phyloP scores from a whole-genome alignment of 1,140 invertebrate genomes.

The Drusus annulatus region DNA sequence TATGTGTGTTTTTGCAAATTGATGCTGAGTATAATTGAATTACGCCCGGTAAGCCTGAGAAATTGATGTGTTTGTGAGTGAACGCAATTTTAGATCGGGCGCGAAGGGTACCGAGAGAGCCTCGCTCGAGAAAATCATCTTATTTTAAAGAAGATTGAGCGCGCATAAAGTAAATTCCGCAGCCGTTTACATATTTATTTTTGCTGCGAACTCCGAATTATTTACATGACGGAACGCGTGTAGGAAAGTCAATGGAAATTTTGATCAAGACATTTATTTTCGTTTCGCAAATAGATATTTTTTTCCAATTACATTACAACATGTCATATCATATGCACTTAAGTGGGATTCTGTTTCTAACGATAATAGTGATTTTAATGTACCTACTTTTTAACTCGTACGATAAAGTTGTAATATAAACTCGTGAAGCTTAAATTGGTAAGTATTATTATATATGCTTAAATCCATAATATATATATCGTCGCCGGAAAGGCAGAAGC shows the following conservation, averaged over 20 bases:
- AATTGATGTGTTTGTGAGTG: conserved; percentile 27
- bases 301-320: too few species aligned
- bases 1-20: conserved; percentile 23
- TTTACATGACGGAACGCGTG: not conserved
- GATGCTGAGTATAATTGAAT: conserved; percentile 30
- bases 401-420: too few species aligned
- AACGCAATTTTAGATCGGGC: not conserved
- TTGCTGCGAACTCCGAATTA: not conserved
- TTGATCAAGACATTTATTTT: too few species aligned
- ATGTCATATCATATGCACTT: too few species aligned
- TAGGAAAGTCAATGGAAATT: not conserved
- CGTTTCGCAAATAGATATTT: too few species aligned
- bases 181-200: not conserved
- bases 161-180: not conserved
- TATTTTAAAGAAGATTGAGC: conserved; percentile 2
- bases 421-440: too few species aligned
- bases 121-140: conserved; percentile 17
- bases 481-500: too few species aligned
- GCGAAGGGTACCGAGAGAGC: not conserved
- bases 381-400: too few species aligned
- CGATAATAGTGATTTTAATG: too few species aligned
- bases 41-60: not conserved
- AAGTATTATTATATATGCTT: too few species aligned
- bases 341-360: too few species aligned
- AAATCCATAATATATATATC: too few species aligned